These are phyloP conservation scores for Nixonia krombeini DNA, from an alignment of 1,140 invertebrate species.

Conservation along the genomic window DNA sequence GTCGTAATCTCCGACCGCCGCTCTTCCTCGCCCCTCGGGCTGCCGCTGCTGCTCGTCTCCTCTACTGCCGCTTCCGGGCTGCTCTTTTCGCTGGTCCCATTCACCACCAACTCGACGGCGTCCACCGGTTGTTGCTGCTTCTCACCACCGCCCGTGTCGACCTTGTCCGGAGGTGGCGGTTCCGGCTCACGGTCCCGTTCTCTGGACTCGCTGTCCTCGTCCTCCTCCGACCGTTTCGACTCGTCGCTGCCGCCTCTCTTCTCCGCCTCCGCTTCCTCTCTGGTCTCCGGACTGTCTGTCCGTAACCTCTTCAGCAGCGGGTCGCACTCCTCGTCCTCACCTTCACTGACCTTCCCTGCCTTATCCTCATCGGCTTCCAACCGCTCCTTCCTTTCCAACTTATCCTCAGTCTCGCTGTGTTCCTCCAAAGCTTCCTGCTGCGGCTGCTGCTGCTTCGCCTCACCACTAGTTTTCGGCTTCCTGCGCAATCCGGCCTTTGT, in stretches of 20 bases:
- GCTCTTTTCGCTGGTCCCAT: no score
- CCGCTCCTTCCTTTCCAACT: slow-evolving; percentile 21
- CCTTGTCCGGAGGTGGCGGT: slow-evolving; percentile 58
- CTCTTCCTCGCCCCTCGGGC: slow-evolving; percentile 6
- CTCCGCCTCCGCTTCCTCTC: slow-evolving; percentile 14
- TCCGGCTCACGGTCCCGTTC: slow-evolving; percentile 67
- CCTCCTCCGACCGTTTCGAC: slow-evolving; percentile 46
- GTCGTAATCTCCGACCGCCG: not conserved
- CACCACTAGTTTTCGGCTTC: slow-evolving; percentile 39
- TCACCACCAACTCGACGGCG: slow-evolving; percentile 8
- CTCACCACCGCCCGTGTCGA: slow-evolving; percentile 43
- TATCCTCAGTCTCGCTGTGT: no score
- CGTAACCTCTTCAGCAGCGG: slow-evolving; percentile 18
- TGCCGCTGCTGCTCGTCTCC: slow-evolving; percentile 4
- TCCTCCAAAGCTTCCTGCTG: slow-evolving; percentile 1
- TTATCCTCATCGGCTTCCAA: slow-evolving; percentile 26
- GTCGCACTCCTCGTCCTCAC: slow-evolving; percentile 17
- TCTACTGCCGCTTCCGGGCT: slow-evolving; percentile 20
- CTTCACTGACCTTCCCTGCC: slow-evolving; percentile 25
- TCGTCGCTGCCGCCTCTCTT: slow-evolving; percentile 50
- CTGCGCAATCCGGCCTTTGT: slow-evolving; percentile 50
- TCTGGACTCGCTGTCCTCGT: slow-evolving; percentile 64
- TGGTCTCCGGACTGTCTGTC: slow-evolving; percentile 15
- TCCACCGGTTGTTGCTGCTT: not conserved
- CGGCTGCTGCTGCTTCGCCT: slow-evolving; percentile 22